phyloP scores from a whole-genome alignment of 2,888 invertebrate genomes.

The Epicampocera succincta region DNA sequence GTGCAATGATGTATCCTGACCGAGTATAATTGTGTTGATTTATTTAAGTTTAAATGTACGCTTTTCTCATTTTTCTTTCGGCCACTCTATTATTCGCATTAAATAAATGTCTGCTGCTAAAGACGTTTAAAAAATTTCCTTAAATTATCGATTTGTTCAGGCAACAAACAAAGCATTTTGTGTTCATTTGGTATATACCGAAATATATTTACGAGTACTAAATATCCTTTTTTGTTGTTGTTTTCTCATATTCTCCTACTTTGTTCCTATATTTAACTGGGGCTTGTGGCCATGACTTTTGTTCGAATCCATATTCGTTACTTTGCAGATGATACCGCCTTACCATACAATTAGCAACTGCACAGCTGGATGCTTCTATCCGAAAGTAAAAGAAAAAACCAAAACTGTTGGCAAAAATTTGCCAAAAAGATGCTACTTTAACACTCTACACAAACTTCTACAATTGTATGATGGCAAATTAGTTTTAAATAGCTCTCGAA shows the following conservation, averaged over 20 bases:
- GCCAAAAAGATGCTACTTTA: slow-evolving; percentile 8
- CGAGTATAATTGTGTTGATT: slow-evolving; percentile 61
- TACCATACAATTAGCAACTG: slow-evolving; percentile 60
- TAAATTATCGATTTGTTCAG: slow-evolving; percentile 69
- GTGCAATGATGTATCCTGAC: slow-evolving; percentile 54
- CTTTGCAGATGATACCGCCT: slow-evolving; percentile 57
- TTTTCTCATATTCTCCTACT: slow-evolving; percentile 15
- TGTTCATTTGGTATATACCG: slow-evolving; percentile 63
- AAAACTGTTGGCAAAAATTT: slow-evolving; percentile 13
- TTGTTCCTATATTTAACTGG: slow-evolving; percentile 59
- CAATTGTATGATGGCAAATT: not conserved
- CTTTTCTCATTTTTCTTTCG: not conserved
- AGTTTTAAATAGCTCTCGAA: no score
- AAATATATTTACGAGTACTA: slow-evolving; percentile 59
- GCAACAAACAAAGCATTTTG: slow-evolving; percentile 64
- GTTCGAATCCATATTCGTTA: slow-evolving; percentile 50
- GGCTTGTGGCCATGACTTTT: slow-evolving; percentile 67
- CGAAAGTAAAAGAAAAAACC: slow-evolving; percentile 39
- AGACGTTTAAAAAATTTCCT: slow-evolving; percentile 46
- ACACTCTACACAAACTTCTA: slow-evolving; percentile 29
- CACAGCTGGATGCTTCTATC: slow-evolving; percentile 59
- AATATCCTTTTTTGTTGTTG: slow-evolving; percentile 48
- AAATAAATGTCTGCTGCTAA: slow-evolving; percentile 27
- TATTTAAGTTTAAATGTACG: slow-evolving; percentile 45
- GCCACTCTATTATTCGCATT: slow-evolving; percentile 26